These are phyloP conservation scores for Drosophila azteca DNA, from an alignment of 1,140 invertebrate species.

Conservation along the genomic window DNA sequence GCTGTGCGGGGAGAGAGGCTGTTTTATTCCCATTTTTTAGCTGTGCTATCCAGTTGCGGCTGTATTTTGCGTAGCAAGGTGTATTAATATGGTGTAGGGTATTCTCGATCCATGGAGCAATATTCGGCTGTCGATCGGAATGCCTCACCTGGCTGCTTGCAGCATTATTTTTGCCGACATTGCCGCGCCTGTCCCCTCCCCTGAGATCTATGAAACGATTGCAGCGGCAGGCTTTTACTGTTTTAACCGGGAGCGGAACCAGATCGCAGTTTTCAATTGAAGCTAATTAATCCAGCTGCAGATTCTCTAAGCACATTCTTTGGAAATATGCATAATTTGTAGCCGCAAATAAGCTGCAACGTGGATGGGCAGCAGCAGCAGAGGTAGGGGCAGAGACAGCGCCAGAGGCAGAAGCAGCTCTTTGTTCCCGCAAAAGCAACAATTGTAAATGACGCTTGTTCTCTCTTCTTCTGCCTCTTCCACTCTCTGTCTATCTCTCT, in stretches of 20 bases:
- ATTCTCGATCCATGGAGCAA: no score
- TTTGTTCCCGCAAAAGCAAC: slow-evolving; percentile 47
- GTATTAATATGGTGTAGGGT: no score
- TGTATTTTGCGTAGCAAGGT: no score
- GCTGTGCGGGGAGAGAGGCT: slow-evolving; percentile 8
- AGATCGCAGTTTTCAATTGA: slow-evolving; percentile 63
- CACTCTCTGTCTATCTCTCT: slow-evolving; percentile 30
- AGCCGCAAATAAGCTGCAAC: slow-evolving; percentile 35
- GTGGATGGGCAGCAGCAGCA: neutral
- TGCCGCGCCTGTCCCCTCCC: slow-evolving; percentile 20
- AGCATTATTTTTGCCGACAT: no score
- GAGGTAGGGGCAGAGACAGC: slow-evolving; percentile 14
- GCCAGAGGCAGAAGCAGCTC: slow-evolving; percentile 18
- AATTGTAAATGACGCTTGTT: slow-evolving; percentile 35
- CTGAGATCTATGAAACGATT: slow-evolving; percentile 49
- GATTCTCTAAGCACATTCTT: slow-evolving; percentile 42
- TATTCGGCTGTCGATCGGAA: no score
- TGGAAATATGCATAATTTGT: slow-evolving; percentile 70
- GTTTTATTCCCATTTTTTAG: slow-evolving; percentile 37
- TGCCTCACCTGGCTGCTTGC: no score
- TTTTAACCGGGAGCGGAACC: slow-evolving; percentile 41
- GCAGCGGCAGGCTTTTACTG: slow-evolving; percentile 26
- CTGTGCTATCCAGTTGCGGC: slow-evolving; percentile 64
- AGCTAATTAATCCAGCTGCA: slow-evolving; percentile 56
- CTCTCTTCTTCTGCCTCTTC: slow-evolving; percentile 30